Conservation (phyloP, 2,888 invertebrate species). For the Aricia artaxerxes region DNA sequence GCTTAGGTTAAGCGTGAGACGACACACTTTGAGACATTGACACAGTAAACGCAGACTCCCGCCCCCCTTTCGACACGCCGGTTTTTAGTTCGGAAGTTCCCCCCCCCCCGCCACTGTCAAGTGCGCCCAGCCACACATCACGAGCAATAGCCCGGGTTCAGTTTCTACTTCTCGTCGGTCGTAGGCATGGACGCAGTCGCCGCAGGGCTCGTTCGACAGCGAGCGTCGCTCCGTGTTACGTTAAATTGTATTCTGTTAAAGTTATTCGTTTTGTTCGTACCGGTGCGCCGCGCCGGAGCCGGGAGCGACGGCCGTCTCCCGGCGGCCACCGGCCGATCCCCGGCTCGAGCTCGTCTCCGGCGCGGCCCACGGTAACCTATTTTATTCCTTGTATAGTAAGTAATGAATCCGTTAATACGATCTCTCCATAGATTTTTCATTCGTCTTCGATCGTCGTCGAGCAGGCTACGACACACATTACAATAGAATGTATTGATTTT, state of each 20-base stretch:
- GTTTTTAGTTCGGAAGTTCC: conserved; percentile 47
- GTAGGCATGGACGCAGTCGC: conserved; percentile 68
- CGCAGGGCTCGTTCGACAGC: conserved; percentile 76
- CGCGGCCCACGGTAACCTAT: conserved; percentile 51
- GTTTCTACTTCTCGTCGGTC: conserved; percentile 64
- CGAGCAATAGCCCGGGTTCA: conserved; percentile 72
- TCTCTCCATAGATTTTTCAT: conserved; percentile 75
- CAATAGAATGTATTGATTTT: conserved; percentile 78
- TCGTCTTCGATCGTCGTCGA: conserved; percentile 58
- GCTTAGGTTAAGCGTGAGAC: conserved; percentile 69
- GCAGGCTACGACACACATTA: conserved; percentile 79
- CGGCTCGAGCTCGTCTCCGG: conserved; percentile 56
- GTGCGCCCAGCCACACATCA: conserved; percentile 56
- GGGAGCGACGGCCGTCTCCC: conserved; percentile 45
- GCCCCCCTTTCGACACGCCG: conserved; percentile 50
- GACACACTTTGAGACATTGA: conserved; percentile 69
- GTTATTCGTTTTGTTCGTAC: conserved; percentile 72
- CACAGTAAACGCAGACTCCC: conserved; percentile 70
- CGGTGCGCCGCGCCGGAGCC: conserved; percentile 65
- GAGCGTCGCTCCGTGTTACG: conserved; percentile 73
- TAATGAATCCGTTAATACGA: conserved; percentile 77
- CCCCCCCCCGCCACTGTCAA: conserved; percentile 37
- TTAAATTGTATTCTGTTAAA: conserved; percentile 72
- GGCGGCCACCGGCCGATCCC: not conserved
- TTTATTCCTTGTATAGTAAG: conserved; percentile 74